A percentile compares a stretch with the other conserved stretches of the same genome.
phyloP scores from a whole-genome alignment of 2,797 vertebrate species.

The Chaenodraco wilsoni region DNA sequence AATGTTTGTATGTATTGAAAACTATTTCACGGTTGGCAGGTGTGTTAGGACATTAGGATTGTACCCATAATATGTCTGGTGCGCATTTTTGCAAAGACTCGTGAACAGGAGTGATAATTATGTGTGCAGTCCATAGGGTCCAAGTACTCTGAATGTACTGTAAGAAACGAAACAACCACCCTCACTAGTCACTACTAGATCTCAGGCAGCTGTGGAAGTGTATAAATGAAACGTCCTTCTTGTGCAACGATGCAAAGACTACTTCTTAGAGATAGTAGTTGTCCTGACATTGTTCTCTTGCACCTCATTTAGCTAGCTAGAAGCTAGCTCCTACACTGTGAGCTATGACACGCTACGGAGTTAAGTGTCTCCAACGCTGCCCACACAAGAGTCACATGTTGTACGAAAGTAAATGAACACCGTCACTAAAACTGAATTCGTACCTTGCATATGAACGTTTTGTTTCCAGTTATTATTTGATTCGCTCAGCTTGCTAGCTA shows the following conservation, averaged over 20 bases:
- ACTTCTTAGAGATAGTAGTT: neutral
- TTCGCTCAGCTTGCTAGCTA: constrained; percentile 42
- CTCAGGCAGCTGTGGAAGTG: neutral
- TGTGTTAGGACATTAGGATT: neutral
- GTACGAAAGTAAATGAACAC: neutral
- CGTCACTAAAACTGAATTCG: constrained; percentile 3
- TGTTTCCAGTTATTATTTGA: constrained; percentile 47
- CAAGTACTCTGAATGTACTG: neutral
- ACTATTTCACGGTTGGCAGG: neutral
- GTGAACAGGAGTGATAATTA: neutral
- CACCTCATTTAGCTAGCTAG: constrained; percentile 35
- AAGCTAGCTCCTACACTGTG: constrained; percentile 3
- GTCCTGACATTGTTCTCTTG: constrained; percentile 56
- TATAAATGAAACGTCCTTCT: constrained; percentile 8
- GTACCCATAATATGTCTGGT: neutral
- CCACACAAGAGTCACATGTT: neutral
- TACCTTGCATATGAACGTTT: constrained; percentile 60
- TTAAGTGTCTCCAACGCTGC: neutral
- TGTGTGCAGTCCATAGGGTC: neutral
- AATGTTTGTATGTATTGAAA: neutral
- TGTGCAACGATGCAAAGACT: constrained; percentile 1
- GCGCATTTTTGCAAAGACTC: constrained; percentile 5
- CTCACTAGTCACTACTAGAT: constrained; percentile 13
- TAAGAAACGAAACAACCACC: constrained; percentile 23
- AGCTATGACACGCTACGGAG: neutral